Evolutionary conservation across 2,888 invertebrate genomes (phyloP).

Genomic region (Melanotus villosus): DNA sequence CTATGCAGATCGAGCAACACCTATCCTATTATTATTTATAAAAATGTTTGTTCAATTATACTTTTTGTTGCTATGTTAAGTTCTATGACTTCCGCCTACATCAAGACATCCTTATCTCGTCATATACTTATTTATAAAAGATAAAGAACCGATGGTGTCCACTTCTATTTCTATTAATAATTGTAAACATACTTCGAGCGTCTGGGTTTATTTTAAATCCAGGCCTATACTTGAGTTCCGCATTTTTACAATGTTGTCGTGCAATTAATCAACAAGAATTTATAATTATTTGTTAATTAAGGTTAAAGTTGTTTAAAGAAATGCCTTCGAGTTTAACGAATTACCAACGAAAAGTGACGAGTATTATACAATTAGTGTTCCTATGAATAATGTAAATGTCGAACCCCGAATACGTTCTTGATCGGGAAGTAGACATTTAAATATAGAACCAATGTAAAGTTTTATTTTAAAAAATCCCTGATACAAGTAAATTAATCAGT

Average conservation of each 20-base stretch:
- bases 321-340: too few species aligned
- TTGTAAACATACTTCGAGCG: constrained; percentile 9
- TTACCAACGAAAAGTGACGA: too few species aligned
- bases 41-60: too few species aligned
- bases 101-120: constrained; percentile 36
- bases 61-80: constrained; percentile 46
- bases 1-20: too few species aligned
- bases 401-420: too few species aligned
- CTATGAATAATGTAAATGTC: too few species aligned
- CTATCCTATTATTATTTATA: too few species aligned
- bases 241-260: too few species aligned
- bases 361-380: too few species aligned
- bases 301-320: too few species aligned
- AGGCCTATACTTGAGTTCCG: constrained; percentile 6
- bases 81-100: constrained; percentile 46
- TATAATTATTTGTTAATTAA: too few species aligned
- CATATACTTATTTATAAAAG: constrained; percentile 39
- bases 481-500: neutral
- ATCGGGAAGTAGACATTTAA: neutral
- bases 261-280: too few species aligned
- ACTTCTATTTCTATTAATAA: constrained; percentile 47
- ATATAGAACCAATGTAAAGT: neutral
- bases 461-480: neutral
- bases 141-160: constrained; percentile 30
- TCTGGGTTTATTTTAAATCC: constrained; percentile 19